Conservation (phyloP, 30 jellyfish, hydroid and myxozoan genomes). For the Pseudorhiza aurosa region DNA sequence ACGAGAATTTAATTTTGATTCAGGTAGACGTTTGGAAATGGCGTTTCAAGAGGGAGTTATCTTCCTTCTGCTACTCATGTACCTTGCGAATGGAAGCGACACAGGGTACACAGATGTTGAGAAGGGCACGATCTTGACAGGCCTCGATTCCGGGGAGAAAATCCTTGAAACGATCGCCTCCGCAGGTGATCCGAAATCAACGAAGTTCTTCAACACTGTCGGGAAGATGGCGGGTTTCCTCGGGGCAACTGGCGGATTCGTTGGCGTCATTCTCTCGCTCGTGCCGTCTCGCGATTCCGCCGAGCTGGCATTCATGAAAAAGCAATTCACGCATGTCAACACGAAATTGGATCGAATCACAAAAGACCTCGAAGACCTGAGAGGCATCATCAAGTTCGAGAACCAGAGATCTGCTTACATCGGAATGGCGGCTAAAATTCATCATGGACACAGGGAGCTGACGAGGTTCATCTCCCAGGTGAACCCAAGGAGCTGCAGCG, state of each 20-base stretch:
- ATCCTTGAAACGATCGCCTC: not conserved
- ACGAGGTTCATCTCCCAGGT: not conserved
- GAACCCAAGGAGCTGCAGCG: not conserved
- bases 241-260: slow-evolving; percentile 51
- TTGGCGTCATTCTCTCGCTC: slow-evolving; percentile 10
- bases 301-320: slow-evolving; percentile 44
- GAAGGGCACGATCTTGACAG: not conserved
- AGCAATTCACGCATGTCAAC: slow-evolving; percentile 26
- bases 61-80: no score
- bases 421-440: not conserved
- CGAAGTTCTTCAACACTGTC: not conserved
- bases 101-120: not conserved
- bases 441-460: slow-evolving; percentile 25
- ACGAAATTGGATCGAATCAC: slow-evolving; percentile 41
- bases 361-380: slow-evolving; percentile 7
- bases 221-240: slow-evolving; percentile 25
- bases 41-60: no score
- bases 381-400: slow-evolving; percentile 4
- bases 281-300: slow-evolving; percentile 37
- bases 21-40: no score
- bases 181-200: slow-evolving; percentile 18
- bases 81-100: no score
- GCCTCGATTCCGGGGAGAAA: not conserved
- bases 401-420: slow-evolving; percentile 26
- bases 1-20: no score